phyloP scores from a whole-genome alignment of 2,888 invertebrate genomes.

The Eupeodes luniger region DNA sequence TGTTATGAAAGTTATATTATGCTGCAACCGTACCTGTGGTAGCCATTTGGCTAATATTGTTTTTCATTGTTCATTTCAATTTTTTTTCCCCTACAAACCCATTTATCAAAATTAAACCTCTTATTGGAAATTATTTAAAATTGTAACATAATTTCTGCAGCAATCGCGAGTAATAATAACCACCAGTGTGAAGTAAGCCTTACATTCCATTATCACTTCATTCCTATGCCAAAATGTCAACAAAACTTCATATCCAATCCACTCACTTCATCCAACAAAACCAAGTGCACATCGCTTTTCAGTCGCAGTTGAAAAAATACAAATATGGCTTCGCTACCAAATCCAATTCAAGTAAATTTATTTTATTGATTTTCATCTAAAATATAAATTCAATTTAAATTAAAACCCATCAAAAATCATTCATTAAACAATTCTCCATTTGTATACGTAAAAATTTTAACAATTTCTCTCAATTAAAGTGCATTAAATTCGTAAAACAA shows the following conservation, averaged over 20 bases:
- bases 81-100: too few relatives aligned
- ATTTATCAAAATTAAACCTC: too few relatives aligned
- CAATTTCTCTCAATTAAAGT: slow-evolving; percentile 18
- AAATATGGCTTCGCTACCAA: slow-evolving; percentile 76
- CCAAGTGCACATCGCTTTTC: slow-evolving; percentile 55
- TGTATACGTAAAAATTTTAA: background rate
- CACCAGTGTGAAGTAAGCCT: background rate
- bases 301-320: slow-evolving; percentile 74
- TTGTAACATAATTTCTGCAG: too few relatives aligned
- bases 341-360: slow-evolving; percentile 68
- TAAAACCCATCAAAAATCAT: slow-evolving; percentile 23
- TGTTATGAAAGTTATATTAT: too few relatives aligned
- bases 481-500: slow-evolving; percentile 50
- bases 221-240: slow-evolving; percentile 1
- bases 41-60: too few relatives aligned
- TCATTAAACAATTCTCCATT: background rate
- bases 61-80: too few relatives aligned
- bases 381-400: slow-evolving; percentile 38
- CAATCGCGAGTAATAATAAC: too few relatives aligned
- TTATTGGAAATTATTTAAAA: too few relatives aligned
- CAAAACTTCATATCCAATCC: slow-evolving; percentile 26
- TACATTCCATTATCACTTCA: background rate
- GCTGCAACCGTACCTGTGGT: too few relatives aligned
- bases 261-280: slow-evolving; percentile 12
- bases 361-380: slow-evolving; percentile 65